Evolutionary conservation across 2,113 vertebrate genomes (phyloP).

Genomic region (Martes martes): DNA sequence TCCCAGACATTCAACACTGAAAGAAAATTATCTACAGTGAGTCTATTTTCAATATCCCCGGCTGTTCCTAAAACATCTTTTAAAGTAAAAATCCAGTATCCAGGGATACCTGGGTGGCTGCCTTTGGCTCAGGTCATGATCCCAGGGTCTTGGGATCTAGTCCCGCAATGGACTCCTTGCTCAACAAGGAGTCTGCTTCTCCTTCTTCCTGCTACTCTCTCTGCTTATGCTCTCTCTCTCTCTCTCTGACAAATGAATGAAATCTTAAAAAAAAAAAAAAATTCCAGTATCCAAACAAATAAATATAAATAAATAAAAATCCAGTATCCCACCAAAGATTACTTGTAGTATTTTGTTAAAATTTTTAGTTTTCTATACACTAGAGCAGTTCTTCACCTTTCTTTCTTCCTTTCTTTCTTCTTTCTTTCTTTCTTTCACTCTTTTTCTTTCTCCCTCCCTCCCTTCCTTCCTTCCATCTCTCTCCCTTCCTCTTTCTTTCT

Average conservation of each 20-base stretch:
- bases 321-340: neutral
- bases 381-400: neutral
- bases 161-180: too few species aligned
- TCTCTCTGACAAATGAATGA: too few species aligned
- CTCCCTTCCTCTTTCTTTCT: neutral
- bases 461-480: too few species aligned
- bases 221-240: too few species aligned
- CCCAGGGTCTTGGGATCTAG: too few species aligned
- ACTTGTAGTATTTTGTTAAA: neutral
- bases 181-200: too few species aligned
- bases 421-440: neutral
- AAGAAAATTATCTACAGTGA: neutral
- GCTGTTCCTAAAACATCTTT: neutral
- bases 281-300: neutral
- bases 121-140: too few species aligned
- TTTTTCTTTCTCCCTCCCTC: too few species aligned
- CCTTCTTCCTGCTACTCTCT: too few species aligned
- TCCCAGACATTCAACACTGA: neutral
- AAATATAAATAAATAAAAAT: neutral
- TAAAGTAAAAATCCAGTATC: neutral
- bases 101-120: neutral
- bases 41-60: neutral
- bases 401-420: neutral
- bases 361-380: neutral
- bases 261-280: too few species aligned